These are phyloP conservation scores for Artibeus jamaicensis DNA, from an alignment of 2,797 vertebrate species.

Conservation along the genomic window DNA sequence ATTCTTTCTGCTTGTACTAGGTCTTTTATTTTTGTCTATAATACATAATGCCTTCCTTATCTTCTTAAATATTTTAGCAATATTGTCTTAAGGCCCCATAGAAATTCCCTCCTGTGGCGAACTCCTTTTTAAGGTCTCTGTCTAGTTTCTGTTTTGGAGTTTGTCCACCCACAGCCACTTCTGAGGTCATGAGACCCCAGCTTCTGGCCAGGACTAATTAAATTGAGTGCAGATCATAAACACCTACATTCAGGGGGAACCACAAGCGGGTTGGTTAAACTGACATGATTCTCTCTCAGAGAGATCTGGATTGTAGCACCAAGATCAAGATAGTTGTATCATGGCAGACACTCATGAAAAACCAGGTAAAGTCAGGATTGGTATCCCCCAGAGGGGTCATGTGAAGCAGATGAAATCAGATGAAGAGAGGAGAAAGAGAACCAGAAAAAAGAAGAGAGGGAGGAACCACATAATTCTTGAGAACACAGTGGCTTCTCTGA, in stretches of 20 bases:
- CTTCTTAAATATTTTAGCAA: not conserved
- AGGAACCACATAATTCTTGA: not conserved
- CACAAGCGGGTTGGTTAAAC: not conserved
- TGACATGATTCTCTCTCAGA: not conserved
- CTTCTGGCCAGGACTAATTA: not conserved
- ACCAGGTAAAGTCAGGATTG: not conserved
- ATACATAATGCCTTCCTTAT: not conserved
- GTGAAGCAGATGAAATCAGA: not conserved
- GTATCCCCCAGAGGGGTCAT: not conserved
- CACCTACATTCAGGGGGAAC: not conserved
- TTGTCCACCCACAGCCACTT: not conserved
- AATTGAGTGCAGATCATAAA: not conserved
- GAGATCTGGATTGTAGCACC: not conserved
- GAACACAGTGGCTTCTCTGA: not conserved
- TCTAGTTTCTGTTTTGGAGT: not conserved
- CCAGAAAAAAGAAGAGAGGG: not conserved
- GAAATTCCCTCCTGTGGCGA: not conserved
- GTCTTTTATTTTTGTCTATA: not conserved
- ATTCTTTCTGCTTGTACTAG: not conserved
- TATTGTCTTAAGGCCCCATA: not conserved
- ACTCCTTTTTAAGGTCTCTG: not conserved
- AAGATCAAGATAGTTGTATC: not conserved
- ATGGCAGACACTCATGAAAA: not conserved
- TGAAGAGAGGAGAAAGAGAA: not conserved
- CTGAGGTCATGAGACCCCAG: not conserved